A percentile compares a stretch with the other conserved stretches of the same genome.
Evolutionary conservation across 1,140 invertebrate genomes (phyloP).

Genomic region (Trypoxylus dichotomus): DNA sequence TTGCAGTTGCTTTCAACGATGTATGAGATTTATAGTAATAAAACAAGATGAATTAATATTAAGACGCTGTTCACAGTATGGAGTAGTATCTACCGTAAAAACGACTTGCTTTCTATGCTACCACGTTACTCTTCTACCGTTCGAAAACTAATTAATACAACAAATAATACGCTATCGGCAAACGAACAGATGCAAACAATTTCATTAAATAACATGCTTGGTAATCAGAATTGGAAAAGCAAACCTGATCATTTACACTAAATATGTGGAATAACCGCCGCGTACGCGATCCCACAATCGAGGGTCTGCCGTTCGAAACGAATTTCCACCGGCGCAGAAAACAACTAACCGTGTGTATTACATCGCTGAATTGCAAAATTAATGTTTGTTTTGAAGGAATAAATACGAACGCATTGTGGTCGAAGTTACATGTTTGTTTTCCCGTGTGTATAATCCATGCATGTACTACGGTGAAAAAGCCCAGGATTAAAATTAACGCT

Average conservation of each 20-base stretch:
- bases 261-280: background rate
- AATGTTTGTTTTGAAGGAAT: background rate
- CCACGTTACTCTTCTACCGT: too few relatives aligned
- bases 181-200: background rate
- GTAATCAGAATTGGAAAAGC: constrained; percentile 25
- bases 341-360: background rate
- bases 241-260: background rate
- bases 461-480: too few relatives aligned
- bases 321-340: background rate
- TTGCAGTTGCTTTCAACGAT: too few relatives aligned
- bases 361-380: background rate
- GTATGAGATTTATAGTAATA: too few relatives aligned
- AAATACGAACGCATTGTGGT: background rate
- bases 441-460: too few relatives aligned
- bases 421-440: background rate
- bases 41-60: too few relatives aligned
- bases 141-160: too few relatives aligned
- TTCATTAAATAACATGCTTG: constrained; percentile 22
- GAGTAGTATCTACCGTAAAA: too few relatives aligned
- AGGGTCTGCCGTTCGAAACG: background rate
- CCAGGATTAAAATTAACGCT: too few relatives aligned
- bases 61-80: too few relatives aligned
- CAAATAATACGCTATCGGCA: too few relatives aligned
- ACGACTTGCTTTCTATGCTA: too few relatives aligned
- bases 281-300: background rate